Evolutionary conservation across 2,888 invertebrate genomes (phyloP), one percentile per base, ranked within the genome.

Genomic region (Xestoiulus laeticollis): DNA sequence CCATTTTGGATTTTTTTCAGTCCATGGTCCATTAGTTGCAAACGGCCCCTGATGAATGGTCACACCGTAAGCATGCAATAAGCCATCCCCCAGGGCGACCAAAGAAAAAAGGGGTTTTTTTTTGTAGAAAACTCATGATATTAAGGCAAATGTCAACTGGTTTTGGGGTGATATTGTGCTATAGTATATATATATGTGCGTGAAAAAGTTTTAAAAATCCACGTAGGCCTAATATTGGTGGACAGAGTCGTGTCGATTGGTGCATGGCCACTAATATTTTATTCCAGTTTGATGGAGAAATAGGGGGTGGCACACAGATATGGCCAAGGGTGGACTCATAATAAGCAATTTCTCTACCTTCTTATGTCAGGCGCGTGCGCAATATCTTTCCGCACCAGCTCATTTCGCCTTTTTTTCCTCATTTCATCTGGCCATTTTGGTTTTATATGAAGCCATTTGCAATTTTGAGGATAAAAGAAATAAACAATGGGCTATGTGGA

Each of bases 391-490:
- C n/a, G 85, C 86, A 48, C 44, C 44, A 86, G 53, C 86, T 48
- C 86, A 86, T 48, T 48, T 86, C 53, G 48, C 19, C 48, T 26
- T 86, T n/a, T 86, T 86, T 86, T 48, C 48, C 53, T 48, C 86
- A 86, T 86, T 86, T 86, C 30, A 86, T 86, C 44, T 86, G 86
- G 53, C 86, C 86, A 86, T 86, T 48, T 86, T 53, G 53, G 86
- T 86, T 86, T 85, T 85, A 85, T 86, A 86, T 86, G 86, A 86
- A 86, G 86, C 86, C 86, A 86, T 86, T 86, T 86, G 86, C 86
- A 86, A 86, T 86, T 85, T 86, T 86, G 86, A 86, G 86, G 86
- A 86, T 44, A 48, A 86, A 78, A 53, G 86, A 86, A 86, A 86
- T 86, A 86, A 86, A 86, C 86, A 86, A 86, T 86, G 86, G 33